Base-by-base conservation (phyloP, 2,888 invertebrate genomes). In the Torymus auratus region DNA sequence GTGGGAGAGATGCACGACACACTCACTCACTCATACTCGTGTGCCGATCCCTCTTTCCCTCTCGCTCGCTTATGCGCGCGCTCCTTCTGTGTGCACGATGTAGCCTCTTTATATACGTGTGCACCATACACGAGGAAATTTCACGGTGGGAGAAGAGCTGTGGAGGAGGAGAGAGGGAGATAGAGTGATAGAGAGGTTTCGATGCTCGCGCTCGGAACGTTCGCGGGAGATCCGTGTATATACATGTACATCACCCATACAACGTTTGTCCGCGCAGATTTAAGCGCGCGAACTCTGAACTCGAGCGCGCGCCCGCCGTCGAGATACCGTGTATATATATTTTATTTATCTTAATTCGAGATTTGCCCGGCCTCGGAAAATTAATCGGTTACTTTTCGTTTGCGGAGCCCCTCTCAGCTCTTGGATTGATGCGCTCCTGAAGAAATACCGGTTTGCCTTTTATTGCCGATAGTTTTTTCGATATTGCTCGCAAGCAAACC, bases 1-100 rank as follows among this genome's bases (percentile, higher is more conserved):
- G 89, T 87, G 88, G 86, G 87, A 89, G 82, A 82, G 90, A 89
- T 90, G 87, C 90, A 90, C 90, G 90, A 90, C 87, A 88, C 87
- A 88, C 88, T 88, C 85, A 56, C 73, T 77, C 62, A 65, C 69
- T 80, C 76, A 64, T 20, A 20, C 80, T 23, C 58, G 23, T 53
- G 58, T 41, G n/a, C 68, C 53, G 75, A 52, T 67, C 53, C 67
- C 62, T 23, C 67, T 60, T 17, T 50, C 41, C 7, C 41, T 41
- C 41, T 4, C 7, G 41, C 41, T 11, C 55, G 11, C n/a, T 20
- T 23, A 17, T 68, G 50, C 53, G 15, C 50, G 50, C 61, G 13
- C 69, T 15, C 55, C 20, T 50, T 41, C 55, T 64, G n/a, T 28
- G 4, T 5, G 4, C 15, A 3, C 17, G 55, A 50, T 50, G 28